Conservation (phyloP, 2,797 vertebrate species). For the Delichon dasypus region DNA sequence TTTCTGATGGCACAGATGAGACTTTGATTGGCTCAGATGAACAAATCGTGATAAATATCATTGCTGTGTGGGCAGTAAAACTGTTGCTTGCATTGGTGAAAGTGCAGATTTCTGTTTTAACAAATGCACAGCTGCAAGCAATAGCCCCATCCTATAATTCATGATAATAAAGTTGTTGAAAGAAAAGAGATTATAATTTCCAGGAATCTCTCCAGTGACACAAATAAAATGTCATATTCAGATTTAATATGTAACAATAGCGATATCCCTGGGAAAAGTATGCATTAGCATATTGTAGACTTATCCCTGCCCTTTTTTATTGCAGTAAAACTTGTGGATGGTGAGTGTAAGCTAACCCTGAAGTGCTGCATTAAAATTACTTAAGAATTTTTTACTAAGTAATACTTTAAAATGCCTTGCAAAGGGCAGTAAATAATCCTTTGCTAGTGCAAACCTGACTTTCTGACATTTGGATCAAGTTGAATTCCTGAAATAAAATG, state of each 20-base stretch:
- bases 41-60: neutral
- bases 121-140: neutral
- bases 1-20: conserved; percentile 10
- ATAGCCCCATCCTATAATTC: neutral
- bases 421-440: neutral
- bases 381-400: neutral
- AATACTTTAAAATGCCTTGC: neutral
- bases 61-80: neutral
- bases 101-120: neutral
- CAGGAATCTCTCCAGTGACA: neutral
- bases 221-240: neutral
- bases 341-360: fast-evolving
- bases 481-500: neutral
- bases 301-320: neutral
- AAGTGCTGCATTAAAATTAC: neutral
- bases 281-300: neutral
- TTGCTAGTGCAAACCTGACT: neutral
- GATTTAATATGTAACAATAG: neutral
- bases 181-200: neutral
- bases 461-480: neutral
- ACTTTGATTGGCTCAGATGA: neutral
- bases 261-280: neutral
- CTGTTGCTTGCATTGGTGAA: neutral
- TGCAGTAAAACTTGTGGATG: neutral
- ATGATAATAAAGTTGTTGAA: neutral